Base-by-base conservation (phyloP, 2,888 invertebrate species). In the Lochmaea crataegi region DNA sequence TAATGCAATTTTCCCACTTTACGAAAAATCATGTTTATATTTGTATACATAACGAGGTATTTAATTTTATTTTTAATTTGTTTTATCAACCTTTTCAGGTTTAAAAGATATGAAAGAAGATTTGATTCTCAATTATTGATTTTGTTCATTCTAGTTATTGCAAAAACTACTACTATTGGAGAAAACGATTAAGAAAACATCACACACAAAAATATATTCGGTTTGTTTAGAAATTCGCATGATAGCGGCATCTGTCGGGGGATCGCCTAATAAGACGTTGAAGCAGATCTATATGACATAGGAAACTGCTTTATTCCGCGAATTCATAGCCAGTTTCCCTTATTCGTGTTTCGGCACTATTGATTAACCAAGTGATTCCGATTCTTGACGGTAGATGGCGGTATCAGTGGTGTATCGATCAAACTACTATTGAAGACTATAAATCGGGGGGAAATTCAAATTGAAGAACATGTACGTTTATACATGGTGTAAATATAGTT, bases 391-490 rank as follows among this genome's bases (percentile, higher is more conserved):
- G 65, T 68, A 79, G 79, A 76, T 78, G 79, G 78, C 77, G 7
- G 18, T 76, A 51, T 14, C 14, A 18, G 32, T 9, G 12, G n/a
- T 41, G 79, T 80, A 83, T 84, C 82, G 84, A 84, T 83, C 82
- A 6, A 16, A 66, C 26, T 41, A 7, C 32, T 32, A 32, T 32
- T 32, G 32, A 32, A 32, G 32, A 32, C 32, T 32, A 32, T 32
- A 32, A 32, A 32, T 32, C 32, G 32, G 32, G 32, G 68, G 60
- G 60, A 68, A 61, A 68, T 68, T 68, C 18, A 68, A 68, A 68
- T 26, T 57, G 7, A 11, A 7, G 1, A 32, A 32, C 32, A 2
- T 26, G 26, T 26, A 26, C 26, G 26, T 26, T 26, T 0, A n/a
- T n/a, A n/a, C n/a, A n/a, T n/a, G n/a, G n/a, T n/a, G n/a, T n/a